These are phyloP conservation scores for Tetragonula carbonaria DNA, from an alignment of 2,888 invertebrate genomes.

Conservation along the genomic window DNA sequence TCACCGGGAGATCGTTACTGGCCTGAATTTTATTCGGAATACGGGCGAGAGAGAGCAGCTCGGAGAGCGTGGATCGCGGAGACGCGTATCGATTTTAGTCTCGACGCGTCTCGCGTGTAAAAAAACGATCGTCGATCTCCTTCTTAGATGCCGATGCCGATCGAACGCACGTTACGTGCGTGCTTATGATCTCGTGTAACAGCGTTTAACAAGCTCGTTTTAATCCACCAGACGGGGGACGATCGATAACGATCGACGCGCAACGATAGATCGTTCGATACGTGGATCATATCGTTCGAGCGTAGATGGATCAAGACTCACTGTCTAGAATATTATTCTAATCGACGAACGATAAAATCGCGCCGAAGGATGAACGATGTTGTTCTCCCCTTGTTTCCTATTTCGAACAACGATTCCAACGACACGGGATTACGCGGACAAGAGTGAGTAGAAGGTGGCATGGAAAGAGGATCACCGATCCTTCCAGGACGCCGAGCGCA, in stretches of 20 bases:
- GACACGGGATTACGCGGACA: not conserved
- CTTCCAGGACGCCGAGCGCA: slow-evolving; percentile 55
- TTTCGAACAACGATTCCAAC: slow-evolving; percentile 4
- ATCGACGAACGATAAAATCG: slow-evolving; percentile 30
- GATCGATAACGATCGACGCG: slow-evolving; percentile 8
- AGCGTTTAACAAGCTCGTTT: slow-evolving; percentile 5
- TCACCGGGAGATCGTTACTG: slow-evolving; percentile 74
- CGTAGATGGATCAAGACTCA: not conserved
- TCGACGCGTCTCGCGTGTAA: slow-evolving; percentile 38
- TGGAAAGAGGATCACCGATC: slow-evolving; percentile 41
- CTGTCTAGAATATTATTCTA: slow-evolving; percentile 18
- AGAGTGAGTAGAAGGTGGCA: not conserved
- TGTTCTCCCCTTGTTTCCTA: slow-evolving; percentile 6
- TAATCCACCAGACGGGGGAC: not conserved
- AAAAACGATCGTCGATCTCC: slow-evolving; percentile 39
- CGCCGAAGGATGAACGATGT: slow-evolving; percentile 6
- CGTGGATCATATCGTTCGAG: no score
- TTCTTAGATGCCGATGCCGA: not conserved
- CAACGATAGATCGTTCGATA: not conserved
- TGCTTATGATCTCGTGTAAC: not conserved
- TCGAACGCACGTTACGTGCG: not conserved
- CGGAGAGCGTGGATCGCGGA: slow-evolving; percentile 44
- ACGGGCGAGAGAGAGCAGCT: slow-evolving; percentile 58
- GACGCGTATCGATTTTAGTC: slow-evolving; percentile 54
- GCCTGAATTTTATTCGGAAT: slow-evolving; percentile 80